These are phyloP conservation scores for Brienomyrus brachyistius DNA, from an alignment of 2,113 vertebrate species.

Conservation along the genomic window DNA sequence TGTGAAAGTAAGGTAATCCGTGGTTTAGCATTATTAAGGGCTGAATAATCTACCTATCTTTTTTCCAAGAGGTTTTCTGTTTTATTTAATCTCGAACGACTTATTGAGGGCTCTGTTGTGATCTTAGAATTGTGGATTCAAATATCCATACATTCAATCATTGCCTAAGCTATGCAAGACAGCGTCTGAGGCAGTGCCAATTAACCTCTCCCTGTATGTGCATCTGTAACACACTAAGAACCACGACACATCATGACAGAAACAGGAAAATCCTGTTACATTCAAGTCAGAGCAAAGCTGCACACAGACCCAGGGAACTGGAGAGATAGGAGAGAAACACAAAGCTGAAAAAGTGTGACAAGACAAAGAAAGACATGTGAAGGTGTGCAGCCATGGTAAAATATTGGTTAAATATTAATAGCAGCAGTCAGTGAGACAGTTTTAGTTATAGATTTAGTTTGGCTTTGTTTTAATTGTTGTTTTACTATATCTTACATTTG, in stretches of 20 bases:
- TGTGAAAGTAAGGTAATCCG: neutral
- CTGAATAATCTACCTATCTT: neutral
- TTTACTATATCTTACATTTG: neutral
- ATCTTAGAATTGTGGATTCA: neutral
- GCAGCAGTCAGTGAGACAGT: conserved; percentile 25
- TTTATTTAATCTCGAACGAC: neutral
- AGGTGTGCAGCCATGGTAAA: neutral
- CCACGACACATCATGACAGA: neutral
- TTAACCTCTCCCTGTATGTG: neutral
- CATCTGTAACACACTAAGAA: neutral
- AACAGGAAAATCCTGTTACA: neutral
- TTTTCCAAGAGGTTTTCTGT: neutral
- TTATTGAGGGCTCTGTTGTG: neutral
- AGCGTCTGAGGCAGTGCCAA: neutral
- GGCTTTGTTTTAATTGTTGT: neutral
- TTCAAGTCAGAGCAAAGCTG: neutral
- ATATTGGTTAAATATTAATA: conserved; percentile 43
- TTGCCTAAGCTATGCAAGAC: neutral
- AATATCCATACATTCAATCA: neutral
- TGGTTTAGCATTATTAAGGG: neutral
- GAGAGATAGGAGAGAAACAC: neutral
- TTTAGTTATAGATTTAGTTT: neutral
- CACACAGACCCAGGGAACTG: neutral
- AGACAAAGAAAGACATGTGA: neutral
- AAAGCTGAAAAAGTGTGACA: neutral